Base-by-base conservation (phyloP, 1,140 invertebrate species). In the Drosophila watanabei region DNA sequence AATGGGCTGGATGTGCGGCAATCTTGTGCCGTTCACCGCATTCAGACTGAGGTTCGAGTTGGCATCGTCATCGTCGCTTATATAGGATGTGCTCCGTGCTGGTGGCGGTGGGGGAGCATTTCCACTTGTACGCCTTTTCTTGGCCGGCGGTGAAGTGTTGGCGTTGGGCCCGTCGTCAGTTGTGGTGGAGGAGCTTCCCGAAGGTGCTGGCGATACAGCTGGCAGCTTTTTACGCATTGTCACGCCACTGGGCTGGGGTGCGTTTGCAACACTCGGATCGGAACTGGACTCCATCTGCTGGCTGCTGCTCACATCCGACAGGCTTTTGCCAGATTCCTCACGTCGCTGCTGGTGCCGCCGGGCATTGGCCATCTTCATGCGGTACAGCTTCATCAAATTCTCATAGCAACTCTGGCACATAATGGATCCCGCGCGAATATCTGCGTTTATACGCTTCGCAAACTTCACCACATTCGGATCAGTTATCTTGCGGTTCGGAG, bases 1-100 rank as follows among this genome's bases (percentile, higher is more conserved):
- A 7, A 91, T 88, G 0, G 87, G 87, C 37, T 91, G 87, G 13
- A 83, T 45, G 14, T 91, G 57, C 1, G 87, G 87, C 6, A 87
- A 24, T 4, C 88, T 68, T 0, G 87, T 91, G 0, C 87, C 87
- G 62, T 91, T 91, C 0, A 91, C 63, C 0, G 87, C 87, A 46
- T 91, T 91, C 8, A 91, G 51, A 37, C 87, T 91, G 5, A 90
- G 45, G 16, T 60, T 35, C 2, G 69, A 72, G 13, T 68, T 60
- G 1, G 71, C 11, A 9, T 83, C 87, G 9, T 86, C 82, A 28
- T 82, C 79, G 13, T 88, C 85, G 0, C 37, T 49, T 3, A n/a
- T 20, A 37, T 56, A 56, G 0, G n/a, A 33, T 4, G 11, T 10
- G 4, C 7, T 46, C 2, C 13, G 9, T 16, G 8, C 2, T n/a